Evolutionary conservation across 2,113 vertebrate species (phyloP).

Genomic region (Aphelocoma coerulescens): DNA sequence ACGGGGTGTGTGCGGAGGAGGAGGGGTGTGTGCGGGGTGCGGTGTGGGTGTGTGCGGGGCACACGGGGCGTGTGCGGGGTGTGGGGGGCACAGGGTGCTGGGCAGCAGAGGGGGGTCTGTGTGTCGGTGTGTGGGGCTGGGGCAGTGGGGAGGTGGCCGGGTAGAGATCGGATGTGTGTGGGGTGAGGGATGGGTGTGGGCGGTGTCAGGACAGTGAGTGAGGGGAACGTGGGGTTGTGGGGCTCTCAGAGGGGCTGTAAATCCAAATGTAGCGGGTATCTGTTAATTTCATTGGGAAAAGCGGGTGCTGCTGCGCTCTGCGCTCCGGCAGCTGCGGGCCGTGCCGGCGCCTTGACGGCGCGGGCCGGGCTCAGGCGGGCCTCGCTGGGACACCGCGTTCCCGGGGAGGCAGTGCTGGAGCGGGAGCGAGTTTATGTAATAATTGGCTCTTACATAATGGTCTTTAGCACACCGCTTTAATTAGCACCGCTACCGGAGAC

Average conservation of each 20-base stretch:
- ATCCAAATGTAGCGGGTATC: accelerated
- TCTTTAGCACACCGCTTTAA: background rate
- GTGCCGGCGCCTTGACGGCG: background rate
- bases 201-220: accelerated
- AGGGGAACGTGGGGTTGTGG: background rate
- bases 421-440: background rate
- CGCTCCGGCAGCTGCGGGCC: background rate
- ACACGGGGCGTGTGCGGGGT: background rate
- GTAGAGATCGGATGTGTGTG: background rate
- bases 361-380: background rate
- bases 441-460: background rate
- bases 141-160: background rate
- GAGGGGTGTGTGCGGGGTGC: too few relatives aligned
- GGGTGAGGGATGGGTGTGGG: background rate
- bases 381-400: background rate
- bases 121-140: background rate
- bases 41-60: background rate
- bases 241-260: background rate
- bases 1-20: too few relatives aligned
- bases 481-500: background rate
- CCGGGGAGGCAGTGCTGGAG: background rate
- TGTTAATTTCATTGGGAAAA: background rate
- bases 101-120: background rate
- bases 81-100: background rate
- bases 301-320: background rate